Conservation (phyloP, 2,888 invertebrate species). For the Physocephala rufipes region DNA sequence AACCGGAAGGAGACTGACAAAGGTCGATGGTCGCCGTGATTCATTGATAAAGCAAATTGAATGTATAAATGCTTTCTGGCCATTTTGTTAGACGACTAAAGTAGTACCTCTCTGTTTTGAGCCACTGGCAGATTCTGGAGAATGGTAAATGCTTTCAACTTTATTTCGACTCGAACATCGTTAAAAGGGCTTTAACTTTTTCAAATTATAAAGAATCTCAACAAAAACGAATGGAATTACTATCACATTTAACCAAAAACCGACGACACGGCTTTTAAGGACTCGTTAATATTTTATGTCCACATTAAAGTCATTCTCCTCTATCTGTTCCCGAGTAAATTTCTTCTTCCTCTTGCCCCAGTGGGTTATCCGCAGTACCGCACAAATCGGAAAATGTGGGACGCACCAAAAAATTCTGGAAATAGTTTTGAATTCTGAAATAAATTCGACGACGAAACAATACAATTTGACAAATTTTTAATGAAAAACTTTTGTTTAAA, state of each 20-base stretch:
- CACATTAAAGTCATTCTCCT: no score
- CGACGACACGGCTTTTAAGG: no score
- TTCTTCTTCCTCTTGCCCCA: no score
- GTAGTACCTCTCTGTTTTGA: background rate
- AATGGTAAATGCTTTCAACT: background rate
- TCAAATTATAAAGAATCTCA: background rate
- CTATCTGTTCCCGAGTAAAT: no score
- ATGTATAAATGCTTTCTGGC: background rate
- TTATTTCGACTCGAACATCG: background rate
- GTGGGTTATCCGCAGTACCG: no score
- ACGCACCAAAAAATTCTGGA: no score
- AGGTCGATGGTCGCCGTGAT: background rate
- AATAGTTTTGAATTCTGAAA: no score
- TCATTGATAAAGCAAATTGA: constrained; percentile 8
- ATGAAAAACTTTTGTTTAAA: constrained; percentile 28
- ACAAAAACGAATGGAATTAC: background rate
- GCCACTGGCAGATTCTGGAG: no score
- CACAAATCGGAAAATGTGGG: no score
- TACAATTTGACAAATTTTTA: constrained; percentile 9
- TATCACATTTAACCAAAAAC: no score
- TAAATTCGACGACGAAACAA: background rate
- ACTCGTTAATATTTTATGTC: no score
- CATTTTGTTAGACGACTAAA: background rate
- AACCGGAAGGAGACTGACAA: background rate
- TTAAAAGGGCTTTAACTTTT: background rate